Evolutionary conservation across 2,797 vertebrate species (phyloP), one percentile per base, ranked within the genome.

Genomic region (Danio tinwini): DNA sequence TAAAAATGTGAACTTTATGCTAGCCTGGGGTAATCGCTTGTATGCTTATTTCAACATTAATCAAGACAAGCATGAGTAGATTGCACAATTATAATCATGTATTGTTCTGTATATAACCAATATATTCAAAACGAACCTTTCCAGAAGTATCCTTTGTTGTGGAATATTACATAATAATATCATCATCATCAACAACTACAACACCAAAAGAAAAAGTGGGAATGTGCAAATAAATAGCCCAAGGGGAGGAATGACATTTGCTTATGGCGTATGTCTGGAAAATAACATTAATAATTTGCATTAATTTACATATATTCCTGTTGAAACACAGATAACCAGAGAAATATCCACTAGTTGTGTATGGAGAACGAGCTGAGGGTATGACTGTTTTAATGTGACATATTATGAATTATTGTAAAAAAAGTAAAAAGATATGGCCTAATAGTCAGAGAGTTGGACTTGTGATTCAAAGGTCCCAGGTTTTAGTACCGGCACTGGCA

Each of bases 271-370:
- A 56, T 61, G 55, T 74, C 56, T 83, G 76, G 52, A 85, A 81
- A 85, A 56, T 56, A 44, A 74, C 13, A 65, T 39, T 71, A 50
- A 50, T 17, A 12, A 68, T 86, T 86, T 86, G 80, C 73, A 85
- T 85, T 67, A 0, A 75, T 83, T 86, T 86, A 39, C 83, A 86
- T 85, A 42, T 14, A 14, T 37, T 39, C 62, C 47, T 61, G 8
- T 71, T 29, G 5, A 50, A 73, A 47, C 50, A 70, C 37, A 63
- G 29, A 47, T 42, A 29, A 17, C 9, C 44, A 5, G 6, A 8
- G 10, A 59, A 42, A 59, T 53, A 16, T 47, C 59, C 40, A 58
- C 17, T 55, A 73, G 19, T 61, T 11, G 11, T 55, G 44, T 42
- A 6, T 39, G 17, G 7, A 45, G 8, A 59, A 73, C 9, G 42